These are phyloP conservation scores for Trigoniulus corallinus DNA, from an alignment of 1,140 invertebrate genomes.

Conservation along the genomic window DNA sequence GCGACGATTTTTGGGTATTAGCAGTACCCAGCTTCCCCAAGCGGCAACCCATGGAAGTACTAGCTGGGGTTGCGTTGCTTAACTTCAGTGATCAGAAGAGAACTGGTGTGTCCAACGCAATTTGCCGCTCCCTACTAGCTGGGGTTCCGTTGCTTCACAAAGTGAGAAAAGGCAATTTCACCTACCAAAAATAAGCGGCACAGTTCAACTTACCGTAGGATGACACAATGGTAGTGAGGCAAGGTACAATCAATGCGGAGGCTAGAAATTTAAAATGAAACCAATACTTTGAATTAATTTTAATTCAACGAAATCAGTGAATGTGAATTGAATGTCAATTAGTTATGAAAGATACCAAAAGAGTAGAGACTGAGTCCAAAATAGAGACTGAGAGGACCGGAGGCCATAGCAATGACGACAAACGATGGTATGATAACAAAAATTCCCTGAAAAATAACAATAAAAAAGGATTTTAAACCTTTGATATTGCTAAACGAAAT, in stretches of 20 bases:
- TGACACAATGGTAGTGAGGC: constrained; percentile 76
- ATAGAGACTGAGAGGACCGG: constrained; percentile 42
- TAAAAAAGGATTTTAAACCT: not conserved
- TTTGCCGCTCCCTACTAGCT: too few species aligned
- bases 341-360: too few species aligned
- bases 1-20: too few species aligned
- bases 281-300: constrained; percentile 10
- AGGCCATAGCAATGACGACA: constrained; percentile 59
- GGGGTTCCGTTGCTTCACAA: too few species aligned
- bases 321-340: too few species aligned
- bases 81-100: too few species aligned
- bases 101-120: too few species aligned
- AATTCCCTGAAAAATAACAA: constrained; percentile 43
- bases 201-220: constrained; percentile 47
- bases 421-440: constrained; percentile 75
- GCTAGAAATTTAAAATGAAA: constrained; percentile 36
- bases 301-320: not conserved
- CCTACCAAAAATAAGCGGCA: too few species aligned
- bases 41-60: too few species aligned
- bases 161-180: too few species aligned
- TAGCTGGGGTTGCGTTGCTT: too few species aligned
- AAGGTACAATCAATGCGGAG: constrained; percentile 85
- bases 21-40: too few species aligned
- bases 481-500: not conserved
- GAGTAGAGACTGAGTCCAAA: constrained; percentile 72